Base-by-base conservation (phyloP, 2,113 vertebrate species). In the Montifringilla adamsi region DNA sequence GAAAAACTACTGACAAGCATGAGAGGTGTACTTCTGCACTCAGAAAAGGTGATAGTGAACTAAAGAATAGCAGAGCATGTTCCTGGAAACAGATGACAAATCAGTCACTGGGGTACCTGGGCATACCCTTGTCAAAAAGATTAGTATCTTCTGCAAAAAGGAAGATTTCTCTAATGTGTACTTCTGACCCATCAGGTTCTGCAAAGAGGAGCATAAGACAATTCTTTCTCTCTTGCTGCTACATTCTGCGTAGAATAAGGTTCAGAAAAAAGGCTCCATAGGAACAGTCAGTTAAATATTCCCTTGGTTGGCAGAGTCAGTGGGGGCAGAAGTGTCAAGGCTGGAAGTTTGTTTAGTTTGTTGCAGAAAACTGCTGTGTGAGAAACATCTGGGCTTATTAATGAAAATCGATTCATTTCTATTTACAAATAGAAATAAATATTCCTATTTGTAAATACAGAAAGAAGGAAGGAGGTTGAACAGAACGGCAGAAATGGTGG, bases 51-150 rank as follows among this genome's bases (percentile, higher is more conserved):
- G 8, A 5, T 10, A 63, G 55, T 23, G 13, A 37, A 43, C 15
- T 0, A 1, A 90, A 56, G 13, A 59, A 10, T 10, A 86, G 67
- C 30, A 47, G 24, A 64, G 3, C 8, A 9, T 9, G 7, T n/a
- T 58, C 21, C 66, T 72, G 30, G 22, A 19, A 68, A 35, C 3
- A 63, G 17, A 26, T 41, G 35, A 74, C 0, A 0, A 67, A 62
- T 70, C 39, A 69, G 1, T 20, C 62, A 30, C 7, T 30, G 58
- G 10, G 2, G 28, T 87, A 69, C 13, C 5, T 24, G 28, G 11
- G 4, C 26, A 76, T 43, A 87, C 2, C 3, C 33, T 35, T 46
- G 21, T 39, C 50, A 53, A 53, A 87, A 92, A 82, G 14, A 73
- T 47, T 43, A 55, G 17, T n/a, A 60, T 13, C 3, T 68, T 50